Conservation (phyloP, 2,888 invertebrate genomes). For the Resseliella maxima region DNA sequence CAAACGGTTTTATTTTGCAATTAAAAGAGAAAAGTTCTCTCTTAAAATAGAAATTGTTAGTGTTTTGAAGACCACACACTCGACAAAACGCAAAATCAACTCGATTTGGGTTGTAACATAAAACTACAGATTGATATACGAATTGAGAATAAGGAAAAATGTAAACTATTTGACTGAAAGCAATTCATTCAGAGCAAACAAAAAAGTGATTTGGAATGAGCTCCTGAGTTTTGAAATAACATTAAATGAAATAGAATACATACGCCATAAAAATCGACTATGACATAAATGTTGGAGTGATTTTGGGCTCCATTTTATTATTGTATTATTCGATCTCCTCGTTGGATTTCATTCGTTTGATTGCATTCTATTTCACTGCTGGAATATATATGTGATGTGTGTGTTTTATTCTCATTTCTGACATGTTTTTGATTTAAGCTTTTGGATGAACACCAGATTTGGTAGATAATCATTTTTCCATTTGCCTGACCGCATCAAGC, state of each 20-base stretch:
- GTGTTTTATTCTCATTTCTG: not conserved
- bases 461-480: not conserved
- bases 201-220: not conserved
- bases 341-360: not conserved
- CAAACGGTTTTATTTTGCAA: not conserved
- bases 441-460: not conserved
- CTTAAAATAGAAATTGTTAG: not conserved
- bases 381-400: not conserved
- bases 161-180: not conserved
- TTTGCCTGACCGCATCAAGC: constrained; percentile 21
- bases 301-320: not conserved
- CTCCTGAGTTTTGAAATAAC: not conserved
- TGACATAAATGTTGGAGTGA: not conserved
- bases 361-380: not conserved
- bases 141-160: not conserved
- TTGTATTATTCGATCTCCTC: not conserved
- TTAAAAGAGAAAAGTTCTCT: not conserved
- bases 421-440: not conserved
- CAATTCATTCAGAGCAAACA: not conserved
- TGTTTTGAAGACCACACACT: not conserved
- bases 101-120: not conserved
- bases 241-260: not conserved
- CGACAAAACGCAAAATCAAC: not conserved
- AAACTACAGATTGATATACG: not conserved
- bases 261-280: not conserved